Percentiles rank a stretch among this genome's conserved stretches.
These are phyloP conservation scores for Drosophila kambysellisi DNA, from an alignment of 2,888 invertebrate species.

Conservation along the genomic window DNA sequence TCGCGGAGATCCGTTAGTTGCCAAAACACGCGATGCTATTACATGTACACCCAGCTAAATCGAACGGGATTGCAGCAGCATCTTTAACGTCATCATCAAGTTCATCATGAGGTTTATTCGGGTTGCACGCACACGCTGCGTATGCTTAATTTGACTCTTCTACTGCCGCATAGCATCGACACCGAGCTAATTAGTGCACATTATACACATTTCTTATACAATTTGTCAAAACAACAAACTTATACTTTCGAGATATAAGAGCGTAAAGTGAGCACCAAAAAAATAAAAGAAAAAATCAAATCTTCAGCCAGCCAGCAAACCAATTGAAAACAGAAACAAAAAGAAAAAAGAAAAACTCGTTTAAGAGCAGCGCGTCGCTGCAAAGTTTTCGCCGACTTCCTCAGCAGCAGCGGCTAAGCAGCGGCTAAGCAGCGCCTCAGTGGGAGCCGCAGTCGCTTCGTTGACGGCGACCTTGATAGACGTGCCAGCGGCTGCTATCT, in stretches of 20 bases:
- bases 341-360: conserved; percentile 58
- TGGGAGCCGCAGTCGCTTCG: conserved; percentile 79
- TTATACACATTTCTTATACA: conserved; percentile 70
- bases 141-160: conserved; percentile 38
- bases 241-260: conserved; percentile 78
- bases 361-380: conserved; percentile 46
- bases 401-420: conserved; percentile 57
- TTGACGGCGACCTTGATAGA: conserved; percentile 86
- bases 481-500: conserved; percentile 80
- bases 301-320: not conserved
- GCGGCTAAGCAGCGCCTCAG: conserved; percentile 51
- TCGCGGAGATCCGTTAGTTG: conserved; percentile 36
- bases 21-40: conserved; percentile 47
- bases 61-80: conserved; percentile 36
- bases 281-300: conserved; percentile 9
- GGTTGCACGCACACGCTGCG: conserved; percentile 34
- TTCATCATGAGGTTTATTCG: conserved; percentile 1
- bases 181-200: conserved; percentile 62
- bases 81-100: not conserved
- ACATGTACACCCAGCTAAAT: conserved; percentile 17
- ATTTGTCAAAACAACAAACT: conserved; percentile 80
- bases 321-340: conserved; percentile 27
- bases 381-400: conserved; percentile 56
- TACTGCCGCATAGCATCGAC: not conserved
- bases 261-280: conserved; percentile 53